phyloP scores from a whole-genome alignment of 2,113 vertebrate genomes.

The Pseudolaguvia tuberculata region DNA sequence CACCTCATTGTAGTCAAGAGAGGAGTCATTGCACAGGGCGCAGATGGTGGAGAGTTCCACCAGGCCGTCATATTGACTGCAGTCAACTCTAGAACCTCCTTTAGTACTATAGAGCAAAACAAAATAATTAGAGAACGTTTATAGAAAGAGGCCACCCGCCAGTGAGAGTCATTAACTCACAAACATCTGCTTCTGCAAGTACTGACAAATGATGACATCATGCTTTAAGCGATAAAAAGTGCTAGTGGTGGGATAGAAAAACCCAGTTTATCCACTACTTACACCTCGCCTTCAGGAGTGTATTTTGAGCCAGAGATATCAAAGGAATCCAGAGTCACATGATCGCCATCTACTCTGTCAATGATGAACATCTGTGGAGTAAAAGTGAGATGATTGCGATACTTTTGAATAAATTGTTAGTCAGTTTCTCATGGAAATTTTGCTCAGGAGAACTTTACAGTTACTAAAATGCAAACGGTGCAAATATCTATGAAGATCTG shows the following conservation, averaged over 20 bases:
- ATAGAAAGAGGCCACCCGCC: neutral
- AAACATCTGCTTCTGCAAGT: neutral
- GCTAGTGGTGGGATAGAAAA: neutral
- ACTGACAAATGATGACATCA: neutral
- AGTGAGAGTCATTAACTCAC: no score
- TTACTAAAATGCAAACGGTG: no score
- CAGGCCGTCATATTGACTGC: slow-evolving; percentile 80
- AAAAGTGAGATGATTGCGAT: neutral
- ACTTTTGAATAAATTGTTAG: no score
- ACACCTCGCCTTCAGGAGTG: slow-evolving; percentile 91
- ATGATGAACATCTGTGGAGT: slow-evolving; percentile 81
- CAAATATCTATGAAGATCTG: no score
- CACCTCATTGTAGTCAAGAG: slow-evolving; percentile 91
- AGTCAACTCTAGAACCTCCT: slow-evolving; percentile 71
- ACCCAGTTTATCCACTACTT: slow-evolving; percentile 59
- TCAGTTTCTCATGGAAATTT: no score
- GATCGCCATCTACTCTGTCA: slow-evolving; percentile 76
- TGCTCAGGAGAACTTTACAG: no score
- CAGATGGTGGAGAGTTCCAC: slow-evolving; percentile 89
- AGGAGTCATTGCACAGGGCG: slow-evolving; percentile 91
- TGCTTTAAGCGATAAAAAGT: neutral
- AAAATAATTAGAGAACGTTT: neutral
- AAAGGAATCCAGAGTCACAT: slow-evolving; percentile 78
- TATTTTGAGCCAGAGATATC: slow-evolving; percentile 91
- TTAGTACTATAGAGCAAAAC: slow-evolving; percentile 64